A percentile compares a stretch with the other conserved stretches of the same genome.
These are phyloP conservation scores for Maconellicoccus hirsutus DNA, from an alignment of 1,140 invertebrate species.

Conservation along the genomic window DNA sequence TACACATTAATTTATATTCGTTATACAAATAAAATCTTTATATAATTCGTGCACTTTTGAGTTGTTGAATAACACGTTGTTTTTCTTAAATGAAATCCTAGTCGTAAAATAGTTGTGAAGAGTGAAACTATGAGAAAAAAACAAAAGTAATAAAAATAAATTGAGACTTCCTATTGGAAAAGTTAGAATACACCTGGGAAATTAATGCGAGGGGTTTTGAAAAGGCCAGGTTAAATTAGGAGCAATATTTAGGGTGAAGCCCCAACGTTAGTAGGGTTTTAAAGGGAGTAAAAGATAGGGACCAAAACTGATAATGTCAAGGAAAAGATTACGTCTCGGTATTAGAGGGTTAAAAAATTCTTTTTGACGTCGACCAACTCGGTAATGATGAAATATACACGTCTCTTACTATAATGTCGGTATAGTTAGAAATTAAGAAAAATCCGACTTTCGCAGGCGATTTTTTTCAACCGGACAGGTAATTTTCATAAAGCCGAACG, in stretches of 20 bases:
- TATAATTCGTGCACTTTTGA: too few species aligned
- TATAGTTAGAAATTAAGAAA: not conserved
- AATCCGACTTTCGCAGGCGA: not conserved
- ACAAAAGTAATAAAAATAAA: constrained; percentile 10
- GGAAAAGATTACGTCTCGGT: not conserved
- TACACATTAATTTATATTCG: constrained; percentile 15
- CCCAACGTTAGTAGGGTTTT: not conserved
- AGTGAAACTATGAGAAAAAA: not conserved
- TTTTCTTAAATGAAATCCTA: not conserved
- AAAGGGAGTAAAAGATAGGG: constrained; percentile 3
- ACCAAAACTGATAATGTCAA: constrained; percentile 9
- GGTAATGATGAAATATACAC: not conserved
- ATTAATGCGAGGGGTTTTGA: constrained; percentile 2
- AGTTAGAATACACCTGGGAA: constrained; percentile 7
- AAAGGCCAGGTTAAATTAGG: constrained; percentile 7
- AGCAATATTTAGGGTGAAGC: constrained; percentile 7
- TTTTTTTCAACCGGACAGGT: not conserved
- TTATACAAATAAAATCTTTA: not conserved
- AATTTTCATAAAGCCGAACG: not conserved
- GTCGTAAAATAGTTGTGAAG: not conserved
- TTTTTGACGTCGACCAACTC: not conserved
- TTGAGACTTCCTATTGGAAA: not conserved
- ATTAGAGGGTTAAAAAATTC: not conserved
- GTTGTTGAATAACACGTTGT: not conserved
- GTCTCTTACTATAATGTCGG: not conserved